Percentiles rank a stretch among this genome's conserved stretches.
These are phyloP conservation scores for Enoplosus armatus DNA, from an alignment of 2,797 vertebrate species.

Conservation along the genomic window DNA sequence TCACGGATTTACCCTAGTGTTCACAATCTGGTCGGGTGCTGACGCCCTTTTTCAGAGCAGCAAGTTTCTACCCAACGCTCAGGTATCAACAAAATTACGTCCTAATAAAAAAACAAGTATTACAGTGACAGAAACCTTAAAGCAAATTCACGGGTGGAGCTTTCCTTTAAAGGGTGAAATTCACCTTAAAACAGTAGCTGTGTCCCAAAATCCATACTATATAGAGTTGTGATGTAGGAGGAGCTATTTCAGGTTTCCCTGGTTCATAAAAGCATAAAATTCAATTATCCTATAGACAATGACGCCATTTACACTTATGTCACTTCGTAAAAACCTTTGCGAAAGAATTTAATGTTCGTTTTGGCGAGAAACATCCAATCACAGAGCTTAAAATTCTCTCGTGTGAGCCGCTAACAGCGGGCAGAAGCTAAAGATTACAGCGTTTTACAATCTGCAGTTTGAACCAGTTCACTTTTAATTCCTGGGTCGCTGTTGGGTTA, in stretches of 20 bases:
- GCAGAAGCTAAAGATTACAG: no score
- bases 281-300: background rate
- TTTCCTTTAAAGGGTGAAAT: background rate
- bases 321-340: no score
- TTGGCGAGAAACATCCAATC: no score
- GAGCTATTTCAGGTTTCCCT: background rate
- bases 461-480: no score
- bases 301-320: background rate
- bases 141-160: background rate
- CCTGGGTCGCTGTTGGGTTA: no score
- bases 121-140: background rate
- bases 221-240: background rate
- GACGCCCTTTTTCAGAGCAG: background rate
- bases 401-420: no score
- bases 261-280: no score
- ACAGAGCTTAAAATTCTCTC: no score
- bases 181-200: background rate
- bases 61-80: no score
- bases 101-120: background rate
- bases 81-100: conserved; percentile 1
- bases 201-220: conserved; percentile 1
- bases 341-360: no score
- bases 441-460: no score
- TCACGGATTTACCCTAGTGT: background rate
- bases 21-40: background rate